phyloP scores from a whole-genome alignment of 2,888 invertebrate genomes.

The Gnatocerus cornutus region DNA sequence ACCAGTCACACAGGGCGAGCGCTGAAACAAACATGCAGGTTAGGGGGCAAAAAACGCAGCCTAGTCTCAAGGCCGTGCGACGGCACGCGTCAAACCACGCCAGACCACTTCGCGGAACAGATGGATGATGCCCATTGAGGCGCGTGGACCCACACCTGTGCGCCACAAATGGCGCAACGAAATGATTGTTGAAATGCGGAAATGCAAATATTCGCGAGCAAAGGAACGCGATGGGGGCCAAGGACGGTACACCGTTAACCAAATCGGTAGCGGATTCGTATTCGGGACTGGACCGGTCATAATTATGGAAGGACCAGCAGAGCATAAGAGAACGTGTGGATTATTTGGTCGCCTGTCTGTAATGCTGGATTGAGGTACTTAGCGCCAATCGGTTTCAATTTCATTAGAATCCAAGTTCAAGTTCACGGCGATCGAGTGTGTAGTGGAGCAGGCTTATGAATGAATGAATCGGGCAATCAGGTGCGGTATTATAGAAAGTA shows the following conservation, averaged over 20 bases:
- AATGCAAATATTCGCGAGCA: slow-evolving; percentile 40
- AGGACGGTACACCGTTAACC: slow-evolving; percentile 63
- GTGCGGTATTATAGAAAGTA: slow-evolving; percentile 67
- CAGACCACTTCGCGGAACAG: slow-evolving; percentile 59
- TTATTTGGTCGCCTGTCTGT: slow-evolving; percentile 9
- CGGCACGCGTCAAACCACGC: slow-evolving; percentile 59
- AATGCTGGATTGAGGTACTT: slow-evolving; percentile 37
- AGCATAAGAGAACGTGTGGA: not conserved
- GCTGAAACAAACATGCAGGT: slow-evolving; percentile 75
- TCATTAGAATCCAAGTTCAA: slow-evolving; percentile 71
- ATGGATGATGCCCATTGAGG: slow-evolving; percentile 59
- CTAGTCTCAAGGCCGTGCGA: slow-evolving; percentile 62
- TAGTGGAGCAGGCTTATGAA: slow-evolving; percentile 66
- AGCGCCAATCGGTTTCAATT: slow-evolving; percentile 66
- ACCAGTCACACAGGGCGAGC: slow-evolving; percentile 91
- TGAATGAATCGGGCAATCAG: slow-evolving; percentile 65
- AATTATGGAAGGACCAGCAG: slow-evolving; percentile 16
- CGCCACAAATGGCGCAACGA: slow-evolving; percentile 31
- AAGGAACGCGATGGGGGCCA: slow-evolving; percentile 52
- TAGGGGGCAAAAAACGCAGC: slow-evolving; percentile 61
- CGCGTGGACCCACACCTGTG: slow-evolving; percentile 60
- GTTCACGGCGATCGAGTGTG: slow-evolving; percentile 69
- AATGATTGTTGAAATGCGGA: slow-evolving; percentile 39
- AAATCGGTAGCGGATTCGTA: slow-evolving; percentile 34
- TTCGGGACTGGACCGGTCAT: slow-evolving; percentile 4